Evolutionary conservation across 1,140 invertebrate species (phyloP).

Genomic region (Carposina sasakii): DNA sequence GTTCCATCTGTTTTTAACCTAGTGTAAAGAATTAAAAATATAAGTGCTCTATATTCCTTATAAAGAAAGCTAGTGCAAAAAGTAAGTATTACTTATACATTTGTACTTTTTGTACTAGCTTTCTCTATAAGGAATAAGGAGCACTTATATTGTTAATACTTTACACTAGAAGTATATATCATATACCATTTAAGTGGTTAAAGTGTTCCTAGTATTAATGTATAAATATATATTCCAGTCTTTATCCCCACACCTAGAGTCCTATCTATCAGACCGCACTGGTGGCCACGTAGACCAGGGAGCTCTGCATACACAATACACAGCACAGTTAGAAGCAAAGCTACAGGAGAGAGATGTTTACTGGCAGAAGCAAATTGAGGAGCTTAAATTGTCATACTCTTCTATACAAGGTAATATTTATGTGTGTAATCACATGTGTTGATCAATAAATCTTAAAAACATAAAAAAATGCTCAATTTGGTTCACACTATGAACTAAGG

Average conservation of each 20-base stretch:
- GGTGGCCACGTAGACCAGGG: slow-evolving; percentile 52
- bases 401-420: slow-evolving; percentile 47
- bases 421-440: neutral
- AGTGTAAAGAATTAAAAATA: too few species aligned
- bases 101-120: too few species aligned
- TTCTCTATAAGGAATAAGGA: too few species aligned
- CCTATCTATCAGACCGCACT: slow-evolving; percentile 57
- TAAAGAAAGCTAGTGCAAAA: too few species aligned
- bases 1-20: too few species aligned
- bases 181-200: too few species aligned
- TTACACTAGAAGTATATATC: too few species aligned
- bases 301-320: slow-evolving; percentile 53
- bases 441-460: neutral
- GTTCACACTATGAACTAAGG: too few species aligned
- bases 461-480: too few species aligned
- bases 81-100: too few species aligned
- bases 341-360: slow-evolving; percentile 50
- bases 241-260: slow-evolving; percentile 60
- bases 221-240: slow-evolving; percentile 39
- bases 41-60: too few species aligned
- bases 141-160: too few species aligned
- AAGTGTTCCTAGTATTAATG: neutral
- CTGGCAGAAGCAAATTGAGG: slow-evolving; percentile 62
- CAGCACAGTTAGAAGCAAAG: slow-evolving; percentile 52
- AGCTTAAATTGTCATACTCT: slow-evolving; percentile 50